Conservation (phyloP, 2,888 invertebrate species). For the Dasysyrphus albostriatus region DNA sequence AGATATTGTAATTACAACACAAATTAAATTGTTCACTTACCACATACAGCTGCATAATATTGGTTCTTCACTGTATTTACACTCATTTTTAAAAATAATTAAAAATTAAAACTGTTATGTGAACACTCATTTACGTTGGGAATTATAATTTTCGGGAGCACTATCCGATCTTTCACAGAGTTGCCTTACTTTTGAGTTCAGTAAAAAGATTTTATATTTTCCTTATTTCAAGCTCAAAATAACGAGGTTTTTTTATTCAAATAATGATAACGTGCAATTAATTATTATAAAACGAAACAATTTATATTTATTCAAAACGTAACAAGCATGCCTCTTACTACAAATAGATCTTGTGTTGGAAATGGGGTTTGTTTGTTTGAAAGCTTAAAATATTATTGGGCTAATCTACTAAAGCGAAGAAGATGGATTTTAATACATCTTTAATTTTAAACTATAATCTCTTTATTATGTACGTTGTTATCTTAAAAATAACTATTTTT, state of each 20-base stretch:
- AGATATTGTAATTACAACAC: neutral
- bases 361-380: neutral
- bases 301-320: neutral
- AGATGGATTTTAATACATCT: neutral
- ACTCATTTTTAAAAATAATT: slow-evolving; percentile 46
- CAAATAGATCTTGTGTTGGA: neutral
- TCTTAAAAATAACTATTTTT: neutral
- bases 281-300: neutral
- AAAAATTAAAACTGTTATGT: neutral
- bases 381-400: neutral
- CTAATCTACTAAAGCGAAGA: neutral
- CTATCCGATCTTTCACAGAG: neutral
- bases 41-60: slow-evolving; percentile 80
- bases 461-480: neutral
- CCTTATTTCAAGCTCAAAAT: neutral
- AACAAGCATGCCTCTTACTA: neutral
- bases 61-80: slow-evolving; percentile 79
- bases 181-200: neutral
- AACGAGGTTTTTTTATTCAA: neutral
- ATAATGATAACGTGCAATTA: neutral
- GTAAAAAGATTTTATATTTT: neutral
- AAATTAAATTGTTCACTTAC: slow-evolving; percentile 77
- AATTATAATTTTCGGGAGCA: neutral
- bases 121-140: neutral
- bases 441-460: neutral